Percentiles rank a stretch among this genome's conserved stretches.
Evolutionary conservation across 2,888 invertebrate genomes (phyloP).

Genomic region (Leucophenga maculata): DNA sequence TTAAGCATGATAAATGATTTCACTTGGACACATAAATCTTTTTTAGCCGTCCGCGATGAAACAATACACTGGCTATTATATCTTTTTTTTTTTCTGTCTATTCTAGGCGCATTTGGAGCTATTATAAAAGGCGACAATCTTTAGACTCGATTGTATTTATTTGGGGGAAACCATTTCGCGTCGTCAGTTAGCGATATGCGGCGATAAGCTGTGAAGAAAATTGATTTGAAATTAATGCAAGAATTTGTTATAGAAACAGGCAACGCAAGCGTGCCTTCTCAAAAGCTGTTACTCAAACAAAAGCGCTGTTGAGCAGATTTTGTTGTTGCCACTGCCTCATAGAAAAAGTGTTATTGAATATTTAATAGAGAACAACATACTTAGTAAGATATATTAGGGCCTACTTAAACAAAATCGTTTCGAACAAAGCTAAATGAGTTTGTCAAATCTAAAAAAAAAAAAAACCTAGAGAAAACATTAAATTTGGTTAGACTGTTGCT

Average conservation of each 20-base stretch:
- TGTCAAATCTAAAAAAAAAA: too few species aligned
- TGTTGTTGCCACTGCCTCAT: background rate
- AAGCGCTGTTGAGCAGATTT: background rate
- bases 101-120: background rate
- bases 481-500: too few species aligned
- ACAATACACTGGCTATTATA: conserved; percentile 46
- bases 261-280: conserved; percentile 62
- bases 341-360: conserved; percentile 58
- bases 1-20: conserved; percentile 70
- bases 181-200: conserved; percentile 38
- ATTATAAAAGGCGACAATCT: background rate
- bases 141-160: background rate
- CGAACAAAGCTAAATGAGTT: too few species aligned
- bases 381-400: too few species aligned
- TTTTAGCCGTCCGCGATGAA: conserved; percentile 63
- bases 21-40: conserved; percentile 68
- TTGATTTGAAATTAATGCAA: conserved; percentile 71
- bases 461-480: too few species aligned
- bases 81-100: conserved; percentile 55
- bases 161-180: background rate
- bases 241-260: conserved; percentile 66
- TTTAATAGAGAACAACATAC: background rate
- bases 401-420: too few species aligned
- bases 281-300: conserved; percentile 56
- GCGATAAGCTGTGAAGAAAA: conserved; percentile 69